Conservation (phyloP, 1,140 invertebrate species). For the Cyclargus thomasi region DNA sequence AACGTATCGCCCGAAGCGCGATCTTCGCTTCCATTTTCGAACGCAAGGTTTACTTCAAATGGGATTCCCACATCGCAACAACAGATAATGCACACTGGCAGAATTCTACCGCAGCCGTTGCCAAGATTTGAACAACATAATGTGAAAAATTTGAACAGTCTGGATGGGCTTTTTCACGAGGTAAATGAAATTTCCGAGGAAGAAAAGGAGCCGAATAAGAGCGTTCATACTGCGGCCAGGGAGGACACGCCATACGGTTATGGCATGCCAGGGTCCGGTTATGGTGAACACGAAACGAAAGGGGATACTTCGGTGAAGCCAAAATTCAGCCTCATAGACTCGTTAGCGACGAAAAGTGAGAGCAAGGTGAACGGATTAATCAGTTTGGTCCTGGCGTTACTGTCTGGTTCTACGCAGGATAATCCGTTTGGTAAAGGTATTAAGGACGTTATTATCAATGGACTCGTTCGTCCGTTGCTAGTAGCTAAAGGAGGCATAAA, state of each 20-base stretch:
- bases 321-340: conserved; percentile 38
- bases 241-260: not conserved
- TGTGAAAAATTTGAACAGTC: conserved; percentile 24
- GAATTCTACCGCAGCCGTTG: conserved; percentile 27
- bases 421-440: conserved; percentile 47
- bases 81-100: conserved; percentile 29
- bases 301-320: conserved; percentile 6
- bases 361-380: conserved; percentile 50
- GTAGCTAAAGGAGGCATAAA: conserved; percentile 52
- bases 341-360: conserved; percentile 39
- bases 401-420: conserved; percentile 38
- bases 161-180: conserved; percentile 19
- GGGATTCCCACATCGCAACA: conserved; percentile 25
- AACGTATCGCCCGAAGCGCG: conserved; percentile 24
- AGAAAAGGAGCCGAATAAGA: conserved; percentile 19
- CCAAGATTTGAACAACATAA: conserved; percentile 21
- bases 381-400: conserved; percentile 41
- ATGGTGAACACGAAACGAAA: conserved; percentile 15
- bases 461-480: conserved; percentile 52
- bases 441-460: conserved; percentile 52
- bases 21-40: conserved; percentile 25
- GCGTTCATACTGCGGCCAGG: not conserved
- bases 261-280: not conserved
- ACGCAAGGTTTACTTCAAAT: conserved; percentile 27
- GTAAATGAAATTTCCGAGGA: conserved; percentile 25